A percentile compares a stretch with the other conserved stretches of the same genome.
Conservation (phyloP, 2,113 vertebrate species). For the Oreochromis tanganicae region DNA sequence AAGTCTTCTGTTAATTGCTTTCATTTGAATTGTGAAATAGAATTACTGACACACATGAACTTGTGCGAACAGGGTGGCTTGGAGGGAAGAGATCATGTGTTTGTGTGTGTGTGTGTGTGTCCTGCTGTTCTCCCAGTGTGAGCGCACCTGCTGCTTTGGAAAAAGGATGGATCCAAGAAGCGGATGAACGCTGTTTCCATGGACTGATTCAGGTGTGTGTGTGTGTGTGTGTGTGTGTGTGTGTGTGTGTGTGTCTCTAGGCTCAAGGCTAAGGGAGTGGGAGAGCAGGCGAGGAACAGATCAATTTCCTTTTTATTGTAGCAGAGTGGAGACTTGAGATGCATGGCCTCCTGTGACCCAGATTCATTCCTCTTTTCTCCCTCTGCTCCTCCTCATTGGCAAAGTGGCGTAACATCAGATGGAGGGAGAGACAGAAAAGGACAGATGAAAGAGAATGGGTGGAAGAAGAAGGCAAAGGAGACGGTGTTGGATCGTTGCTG, state of each 20-base stretch:
- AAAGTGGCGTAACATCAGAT: slow-evolving; percentile 44
- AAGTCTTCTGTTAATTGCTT: not conserved
- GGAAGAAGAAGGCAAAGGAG: not conserved
- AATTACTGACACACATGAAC: not conserved
- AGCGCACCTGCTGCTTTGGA: slow-evolving; percentile 50
- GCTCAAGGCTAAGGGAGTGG: slow-evolving; percentile 2
- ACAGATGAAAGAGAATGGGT: not conserved
- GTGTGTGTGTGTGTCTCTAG: not conserved
- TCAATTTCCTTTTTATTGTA: slow-evolving; percentile 69
- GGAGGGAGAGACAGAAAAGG: slow-evolving; percentile 1
- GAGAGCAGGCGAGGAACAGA: slow-evolving; percentile 42
- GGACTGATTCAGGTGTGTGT: slow-evolving; percentile 8
- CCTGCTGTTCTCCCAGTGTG: slow-evolving; percentile 5
- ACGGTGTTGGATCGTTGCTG: not conserved
- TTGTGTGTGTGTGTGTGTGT: not conserved
- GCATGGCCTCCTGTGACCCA: slow-evolving; percentile 76
- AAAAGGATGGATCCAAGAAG: slow-evolving; percentile 38
- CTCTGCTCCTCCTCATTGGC: slow-evolving; percentile 54
- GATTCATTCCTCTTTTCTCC: slow-evolving; percentile 65
- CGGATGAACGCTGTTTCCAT: slow-evolving; percentile 35
- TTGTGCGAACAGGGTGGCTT: not conserved
- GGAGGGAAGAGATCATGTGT: not conserved
- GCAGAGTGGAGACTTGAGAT: slow-evolving; percentile 70
- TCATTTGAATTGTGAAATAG: not conserved
- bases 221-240: not conserved